Evolutionary conservation across 2,113 vertebrate species (phyloP), one percentile per base, ranked within the genome.

Genomic region (Burhinus bistriatus): DNA sequence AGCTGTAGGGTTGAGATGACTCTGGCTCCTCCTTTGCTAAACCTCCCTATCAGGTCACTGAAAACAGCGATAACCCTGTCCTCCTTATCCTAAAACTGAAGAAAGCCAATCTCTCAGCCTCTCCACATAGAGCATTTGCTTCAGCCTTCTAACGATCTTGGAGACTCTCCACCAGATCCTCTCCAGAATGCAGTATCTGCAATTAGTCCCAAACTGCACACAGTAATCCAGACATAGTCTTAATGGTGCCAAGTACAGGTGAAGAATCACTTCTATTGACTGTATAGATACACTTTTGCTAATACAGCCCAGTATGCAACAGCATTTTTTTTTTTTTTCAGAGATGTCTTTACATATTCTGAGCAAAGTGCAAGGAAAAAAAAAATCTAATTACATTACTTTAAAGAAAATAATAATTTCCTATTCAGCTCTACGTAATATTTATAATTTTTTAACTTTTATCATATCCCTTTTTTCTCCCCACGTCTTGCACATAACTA

Each of bases 161-260:
- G 30, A 79, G 61, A 75, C 21, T 5, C 54, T 47, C 21, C 54
- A 42, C 3, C 15, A 34, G n/a, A 80, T 6, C 49, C 49, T 25
- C 34, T 47, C 45, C 21, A 62, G 20, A 15, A 29, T 0, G 0
- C 2, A 23, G 2, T 3, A 84, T 36, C 52, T 29, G 22, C 7
- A 15, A 40, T 7, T 40, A 80, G 40, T 14, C 29, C 25, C 54
- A 52, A 70, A 62, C 30, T 7, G 2, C 21, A 44, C 30, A 73
- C 30, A 59, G 51, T 40, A 65, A 66, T 32, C 32, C 40, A 11
- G 34, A 75, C 11, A 26, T 9, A 55, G 13, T 51, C 42, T 45
- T 73, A 73, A 61, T 19, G 32, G 20, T 72, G 17, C 9, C 72
- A 79, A 83, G 23, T 0, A 55, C 27, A 59, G 20, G 15, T 65